Conservation (phyloP, 2,113 vertebrate species). For the Trichechus manatus region DNA sequence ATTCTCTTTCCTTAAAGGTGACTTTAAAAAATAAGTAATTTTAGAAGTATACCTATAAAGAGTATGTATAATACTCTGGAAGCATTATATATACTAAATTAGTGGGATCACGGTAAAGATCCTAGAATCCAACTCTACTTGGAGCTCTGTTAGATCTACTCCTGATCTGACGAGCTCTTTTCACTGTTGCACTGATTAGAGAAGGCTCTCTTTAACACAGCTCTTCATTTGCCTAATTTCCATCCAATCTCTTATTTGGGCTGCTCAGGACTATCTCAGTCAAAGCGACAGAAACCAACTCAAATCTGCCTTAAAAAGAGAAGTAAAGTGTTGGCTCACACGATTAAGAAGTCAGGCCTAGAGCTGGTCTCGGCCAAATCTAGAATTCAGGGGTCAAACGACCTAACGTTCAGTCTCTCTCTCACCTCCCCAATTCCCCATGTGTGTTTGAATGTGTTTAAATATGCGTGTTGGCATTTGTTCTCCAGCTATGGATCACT, state of each 20-base stretch:
- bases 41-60: background rate
- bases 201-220: background rate
- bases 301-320: background rate
- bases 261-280: background rate
- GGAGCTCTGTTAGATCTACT: background rate
- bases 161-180: background rate
- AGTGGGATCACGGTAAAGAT: background rate
- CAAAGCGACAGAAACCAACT: background rate
- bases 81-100: background rate
- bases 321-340: background rate
- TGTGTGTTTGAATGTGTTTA: background rate
- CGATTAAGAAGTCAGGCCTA: background rate
- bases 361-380: background rate
- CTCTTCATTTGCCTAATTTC: constrained; percentile 4
- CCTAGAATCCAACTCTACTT: background rate
- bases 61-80: background rate
- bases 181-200: background rate
- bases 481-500: background rate
- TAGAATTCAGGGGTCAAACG: background rate
- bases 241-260: background rate
- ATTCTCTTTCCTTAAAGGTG: background rate
- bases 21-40: background rate
- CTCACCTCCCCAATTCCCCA: too few species aligned
- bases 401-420: background rate
- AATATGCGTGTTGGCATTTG: background rate